Evolutionary conservation across 2,113 vertebrate species (phyloP).

Genomic region (Dromas ardeola): DNA sequence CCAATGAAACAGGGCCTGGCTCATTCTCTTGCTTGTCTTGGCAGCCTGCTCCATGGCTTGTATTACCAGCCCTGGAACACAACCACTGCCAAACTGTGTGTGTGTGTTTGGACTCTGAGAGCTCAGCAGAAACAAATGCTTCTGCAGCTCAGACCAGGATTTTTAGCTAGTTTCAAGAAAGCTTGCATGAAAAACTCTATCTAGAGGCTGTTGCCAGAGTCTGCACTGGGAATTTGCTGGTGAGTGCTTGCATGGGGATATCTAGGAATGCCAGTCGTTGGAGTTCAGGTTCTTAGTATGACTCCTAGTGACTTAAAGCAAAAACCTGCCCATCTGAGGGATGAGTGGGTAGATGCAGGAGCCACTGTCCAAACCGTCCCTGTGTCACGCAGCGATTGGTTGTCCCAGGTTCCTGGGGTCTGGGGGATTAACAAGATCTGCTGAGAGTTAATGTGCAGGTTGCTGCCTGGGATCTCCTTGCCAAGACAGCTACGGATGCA

Average conservation of each 20-base stretch:
- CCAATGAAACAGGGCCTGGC: constrained; percentile 83
- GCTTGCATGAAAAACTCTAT: background rate
- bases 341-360: background rate
- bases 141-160: constrained; percentile 59
- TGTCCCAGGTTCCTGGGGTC: background rate
- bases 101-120: constrained; percentile 67
- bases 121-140: constrained; percentile 75
- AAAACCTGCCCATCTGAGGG: background rate
- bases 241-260: background rate
- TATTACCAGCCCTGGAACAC: constrained; percentile 83
- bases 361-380: background rate
- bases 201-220: background rate
- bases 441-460: background rate
- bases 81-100: constrained; percentile 76
- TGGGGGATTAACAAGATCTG: background rate
- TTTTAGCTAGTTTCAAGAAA: constrained; percentile 59
- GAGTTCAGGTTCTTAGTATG: background rate
- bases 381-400: background rate
- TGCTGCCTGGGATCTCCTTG: background rate
- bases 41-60: constrained; percentile 78
- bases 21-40: constrained; percentile 83
- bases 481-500: background rate
- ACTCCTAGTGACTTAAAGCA: background rate
- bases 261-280: background rate
- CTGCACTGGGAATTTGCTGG: background rate